A percentile compares a stretch with the other conserved stretches of the same genome.
Evolutionary conservation across 2,113 vertebrate genomes (phyloP).

Genomic region (Campylomormyrus numenius): DNA sequence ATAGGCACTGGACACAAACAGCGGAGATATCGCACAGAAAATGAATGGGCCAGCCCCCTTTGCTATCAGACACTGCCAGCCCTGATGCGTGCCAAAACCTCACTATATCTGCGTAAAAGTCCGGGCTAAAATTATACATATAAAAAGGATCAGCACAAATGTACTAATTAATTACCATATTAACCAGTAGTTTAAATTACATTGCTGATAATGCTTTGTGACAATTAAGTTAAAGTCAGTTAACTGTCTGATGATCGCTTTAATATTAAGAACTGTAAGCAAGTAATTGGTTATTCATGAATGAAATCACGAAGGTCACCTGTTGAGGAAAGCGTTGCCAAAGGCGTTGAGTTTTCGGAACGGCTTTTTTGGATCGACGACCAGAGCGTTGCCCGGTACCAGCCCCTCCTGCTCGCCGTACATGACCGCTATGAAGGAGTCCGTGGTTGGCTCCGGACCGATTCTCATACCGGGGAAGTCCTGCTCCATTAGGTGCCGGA

Average conservation of each 20-base stretch:
- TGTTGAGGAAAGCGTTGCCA: constrained; percentile 72
- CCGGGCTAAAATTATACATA: neutral
- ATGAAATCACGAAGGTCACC: constrained; percentile 42
- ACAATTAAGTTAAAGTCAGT: neutral
- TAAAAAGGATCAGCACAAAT: neutral
- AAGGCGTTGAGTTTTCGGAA: constrained; percentile 69
- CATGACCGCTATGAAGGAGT: constrained; percentile 72
- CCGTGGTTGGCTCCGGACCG: constrained; percentile 56
- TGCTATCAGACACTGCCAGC: neutral
- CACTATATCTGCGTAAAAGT: neutral
- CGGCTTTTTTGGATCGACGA: constrained; percentile 46
- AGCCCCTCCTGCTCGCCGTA: constrained; percentile 64
- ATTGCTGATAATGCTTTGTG: neutral
- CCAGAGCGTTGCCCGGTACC: constrained; percentile 59
- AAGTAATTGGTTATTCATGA: neutral
- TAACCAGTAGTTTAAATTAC: neutral
- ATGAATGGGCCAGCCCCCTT: neutral
- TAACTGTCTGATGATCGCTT: neutral
- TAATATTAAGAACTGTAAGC: neutral
- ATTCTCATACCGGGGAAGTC: constrained; percentile 74
- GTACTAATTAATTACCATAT: neutral
- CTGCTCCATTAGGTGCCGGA: constrained; percentile 70
- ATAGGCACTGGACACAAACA: neutral
- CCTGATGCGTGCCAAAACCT: neutral
- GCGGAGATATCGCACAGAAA: neutral